Conservation (phyloP, 2,113 vertebrate species). For the Ptilorrhoa leucosticta region DNA sequence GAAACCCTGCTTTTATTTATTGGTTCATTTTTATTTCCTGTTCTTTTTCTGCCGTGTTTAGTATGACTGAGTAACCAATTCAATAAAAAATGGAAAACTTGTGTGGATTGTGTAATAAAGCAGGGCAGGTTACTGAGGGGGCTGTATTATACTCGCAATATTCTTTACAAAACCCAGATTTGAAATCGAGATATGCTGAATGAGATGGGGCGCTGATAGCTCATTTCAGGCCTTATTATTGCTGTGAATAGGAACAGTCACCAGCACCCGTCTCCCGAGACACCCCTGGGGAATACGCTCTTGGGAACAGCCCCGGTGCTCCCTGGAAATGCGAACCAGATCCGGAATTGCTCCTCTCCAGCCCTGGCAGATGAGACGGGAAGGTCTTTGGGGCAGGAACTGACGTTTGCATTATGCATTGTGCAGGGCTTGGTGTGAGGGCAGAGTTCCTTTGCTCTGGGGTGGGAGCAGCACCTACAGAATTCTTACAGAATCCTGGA, state of each 20-base stretch:
- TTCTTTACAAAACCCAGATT: conserved; percentile 70
- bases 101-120: conserved; percentile 67
- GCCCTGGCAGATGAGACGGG: background rate
- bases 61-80: conserved; percentile 72
- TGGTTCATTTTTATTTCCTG: conserved; percentile 65
- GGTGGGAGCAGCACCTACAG: background rate
- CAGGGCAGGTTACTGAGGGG: conserved; percentile 33
- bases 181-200: conserved; percentile 52
- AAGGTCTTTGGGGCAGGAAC: background rate
- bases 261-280: background rate
- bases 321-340: background rate
- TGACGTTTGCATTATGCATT: background rate
- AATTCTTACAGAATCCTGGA: background rate
- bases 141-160: conserved; percentile 48
- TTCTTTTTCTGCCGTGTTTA: conserved; percentile 71
- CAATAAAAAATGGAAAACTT: conserved; percentile 68
- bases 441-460: background rate
- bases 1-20: conserved; percentile 67
- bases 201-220: conserved; percentile 51
- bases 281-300: background rate
- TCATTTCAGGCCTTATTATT: conserved; percentile 54
- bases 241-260: conserved; percentile 56
- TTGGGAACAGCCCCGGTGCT: background rate
- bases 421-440: background rate
- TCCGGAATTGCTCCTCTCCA: background rate